phyloP scores from a whole-genome alignment of 2,888 invertebrate genomes.

The Lycocerus yunnanus region DNA sequence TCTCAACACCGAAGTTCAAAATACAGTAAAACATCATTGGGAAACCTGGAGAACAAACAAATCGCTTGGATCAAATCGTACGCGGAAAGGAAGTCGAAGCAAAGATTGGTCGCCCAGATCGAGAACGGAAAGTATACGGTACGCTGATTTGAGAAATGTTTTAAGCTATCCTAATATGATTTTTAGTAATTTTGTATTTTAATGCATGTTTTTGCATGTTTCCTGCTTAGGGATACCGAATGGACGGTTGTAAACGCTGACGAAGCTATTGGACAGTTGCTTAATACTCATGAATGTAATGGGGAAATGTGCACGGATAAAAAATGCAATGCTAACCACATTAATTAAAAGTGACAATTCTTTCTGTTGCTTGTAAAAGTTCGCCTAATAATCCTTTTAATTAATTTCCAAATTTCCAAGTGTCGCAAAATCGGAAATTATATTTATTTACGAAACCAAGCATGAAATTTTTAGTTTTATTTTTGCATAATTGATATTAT shows the following conservation, averaged over 20 bases:
- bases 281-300: slow-evolving; percentile 25
- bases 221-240: slow-evolving; percentile 48
- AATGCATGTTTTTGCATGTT: slow-evolving; percentile 37
- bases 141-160: slow-evolving; percentile 43
- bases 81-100: slow-evolving; percentile 72
- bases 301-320: slow-evolving; percentile 19
- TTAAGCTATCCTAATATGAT: background rate
- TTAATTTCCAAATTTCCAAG: background rate
- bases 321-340: background rate
- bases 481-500: slow-evolving; percentile 10
- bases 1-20: slow-evolving; percentile 88
- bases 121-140: slow-evolving; percentile 83
- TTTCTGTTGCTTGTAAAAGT: background rate
- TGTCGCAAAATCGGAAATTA: background rate
- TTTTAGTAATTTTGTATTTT: slow-evolving; percentile 6
- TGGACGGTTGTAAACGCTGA: slow-evolving; percentile 49
- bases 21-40: slow-evolving; percentile 81
- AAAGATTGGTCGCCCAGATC: slow-evolving; percentile 85
- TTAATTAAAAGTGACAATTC: background rate
- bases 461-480: background rate
- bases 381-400: background rate
- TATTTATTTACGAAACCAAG: background rate
- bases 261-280: slow-evolving; percentile 36
- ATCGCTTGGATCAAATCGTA: slow-evolving; percentile 64
- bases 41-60: slow-evolving; percentile 76